Base-by-base conservation (phyloP, 2,797 vertebrate genomes). In the Syndactyla subalaris region DNA sequence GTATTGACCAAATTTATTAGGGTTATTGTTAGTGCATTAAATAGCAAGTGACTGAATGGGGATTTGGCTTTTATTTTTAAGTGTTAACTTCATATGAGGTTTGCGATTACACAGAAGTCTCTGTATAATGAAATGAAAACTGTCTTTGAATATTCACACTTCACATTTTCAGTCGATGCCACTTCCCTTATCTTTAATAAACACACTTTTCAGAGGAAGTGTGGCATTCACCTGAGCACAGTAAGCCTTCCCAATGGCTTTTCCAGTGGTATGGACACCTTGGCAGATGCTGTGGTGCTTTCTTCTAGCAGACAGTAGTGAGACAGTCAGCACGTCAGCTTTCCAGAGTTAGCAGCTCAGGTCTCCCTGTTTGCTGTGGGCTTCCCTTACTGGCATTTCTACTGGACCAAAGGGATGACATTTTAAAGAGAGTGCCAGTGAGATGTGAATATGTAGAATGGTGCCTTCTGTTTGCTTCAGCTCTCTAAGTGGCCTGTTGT, bases 21-120 rank as follows among this genome's bases (percentile, higher is more conserved):
- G 43, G 51, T 84, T 94, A 81, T 88, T 78, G 70, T 91, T 89
- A 68, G 76, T 88, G 66, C 73, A 72, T 94, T 95, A 75, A 89
- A 63, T 43, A 78, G 84, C 65, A 75, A 94, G 92, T 66, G 52
- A 49, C 59, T 87, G 71, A 84, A 81, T 51, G 29, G 77, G 65
- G 72, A 93, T 88, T 94, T 81, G 48, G 65, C 85, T 77, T 95
- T 95, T 93, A 55, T 90, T 93, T 93, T 82, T 54, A 63, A 75
- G 45, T 58, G 41, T 73, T 63, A 70, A 86, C 62, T 85, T 93
- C 39, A 32, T 91, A 71, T 89, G 72, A 65, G 36, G 14, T 88
- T 59, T 70, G 39, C 46, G 72, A 90, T 86, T 86, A 61, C 46
- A 45, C 74, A 59, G 62, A 22, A 41, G 71, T 29, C 30, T 36